Percentiles rank a stretch among this genome's conserved stretches.
Conservation (phyloP, 2,113 vertebrate species). For the Pavo muticus region DNA sequence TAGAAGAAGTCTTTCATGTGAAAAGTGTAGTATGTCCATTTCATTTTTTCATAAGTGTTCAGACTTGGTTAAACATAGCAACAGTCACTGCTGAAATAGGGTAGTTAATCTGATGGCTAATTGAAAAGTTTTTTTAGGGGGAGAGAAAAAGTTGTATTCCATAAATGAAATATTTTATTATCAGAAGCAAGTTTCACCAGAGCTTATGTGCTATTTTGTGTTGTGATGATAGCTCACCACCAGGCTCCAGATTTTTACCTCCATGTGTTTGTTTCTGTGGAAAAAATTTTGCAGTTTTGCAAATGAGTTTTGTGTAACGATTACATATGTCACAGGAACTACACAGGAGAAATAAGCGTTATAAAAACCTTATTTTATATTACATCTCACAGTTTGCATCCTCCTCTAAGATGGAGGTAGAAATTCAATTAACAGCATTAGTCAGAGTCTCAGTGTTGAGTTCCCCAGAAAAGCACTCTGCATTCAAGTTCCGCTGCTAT, state of each 20-base stretch:
- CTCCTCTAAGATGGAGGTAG: slow-evolving; percentile 17
- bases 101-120: neutral
- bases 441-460: slow-evolving; percentile 26
- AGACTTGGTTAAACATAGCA: neutral
- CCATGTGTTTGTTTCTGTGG: neutral
- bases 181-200: neutral
- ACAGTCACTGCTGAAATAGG: neutral
- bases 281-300: neutral
- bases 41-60: neutral
- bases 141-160: neutral
- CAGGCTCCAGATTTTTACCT: neutral
- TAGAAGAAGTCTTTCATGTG: neutral
- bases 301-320: neutral
- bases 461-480: slow-evolving; percentile 44
- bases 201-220: slow-evolving; percentile 1
- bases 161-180: neutral
- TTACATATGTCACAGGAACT: neutral
- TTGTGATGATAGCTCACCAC: neutral
- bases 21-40: neutral
- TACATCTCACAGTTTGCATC: neutral
- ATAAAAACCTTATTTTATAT: neutral
- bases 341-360: neutral
- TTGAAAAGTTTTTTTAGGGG: neutral
- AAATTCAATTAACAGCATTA: slow-evolving; percentile 56
- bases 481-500: slow-evolving; percentile 63